phyloP scores from a whole-genome alignment of 1,140 invertebrate species.

The Cydia pomonella region DNA sequence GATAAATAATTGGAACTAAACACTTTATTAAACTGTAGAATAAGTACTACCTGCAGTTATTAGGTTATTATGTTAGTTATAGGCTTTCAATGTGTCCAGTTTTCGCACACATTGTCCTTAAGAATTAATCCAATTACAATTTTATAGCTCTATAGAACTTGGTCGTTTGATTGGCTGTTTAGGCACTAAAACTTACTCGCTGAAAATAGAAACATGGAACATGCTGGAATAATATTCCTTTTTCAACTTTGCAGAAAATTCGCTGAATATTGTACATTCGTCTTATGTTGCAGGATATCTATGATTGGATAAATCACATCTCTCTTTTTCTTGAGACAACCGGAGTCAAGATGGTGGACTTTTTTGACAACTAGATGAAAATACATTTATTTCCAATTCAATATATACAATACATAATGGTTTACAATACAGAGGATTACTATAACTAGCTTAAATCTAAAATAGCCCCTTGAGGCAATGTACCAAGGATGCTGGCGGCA shows the following conservation, averaged over 20 bases:
- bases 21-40: not conserved
- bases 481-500: too few relatives aligned
- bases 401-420: too few relatives aligned
- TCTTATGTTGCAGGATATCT: constrained; percentile 1
- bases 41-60: not conserved
- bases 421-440: too few relatives aligned
- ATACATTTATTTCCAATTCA: too few relatives aligned
- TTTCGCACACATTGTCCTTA: not conserved
- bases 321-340: not conserved
- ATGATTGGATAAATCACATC: not conserved
- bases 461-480: too few relatives aligned
- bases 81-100: constrained; percentile 5
- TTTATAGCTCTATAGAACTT: constrained; percentile 12
- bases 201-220: constrained; percentile 18
- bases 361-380: too few relatives aligned
- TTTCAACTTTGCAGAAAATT: constrained; percentile 24
- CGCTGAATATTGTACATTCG: constrained; percentile 26
- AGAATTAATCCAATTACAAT: constrained; percentile 2
- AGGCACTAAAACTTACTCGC: constrained; percentile 10
- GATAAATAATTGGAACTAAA: not conserved
- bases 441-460: too few relatives aligned
- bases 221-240: constrained; percentile 17
- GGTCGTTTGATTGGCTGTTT: constrained; percentile 24
- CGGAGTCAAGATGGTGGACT: too few relatives aligned
- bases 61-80: not conserved